Percentiles rank a stretch among this genome's conserved stretches.
phyloP scores from a whole-genome alignment of 2,888 invertebrate species.

The Apamea epomidion region DNA sequence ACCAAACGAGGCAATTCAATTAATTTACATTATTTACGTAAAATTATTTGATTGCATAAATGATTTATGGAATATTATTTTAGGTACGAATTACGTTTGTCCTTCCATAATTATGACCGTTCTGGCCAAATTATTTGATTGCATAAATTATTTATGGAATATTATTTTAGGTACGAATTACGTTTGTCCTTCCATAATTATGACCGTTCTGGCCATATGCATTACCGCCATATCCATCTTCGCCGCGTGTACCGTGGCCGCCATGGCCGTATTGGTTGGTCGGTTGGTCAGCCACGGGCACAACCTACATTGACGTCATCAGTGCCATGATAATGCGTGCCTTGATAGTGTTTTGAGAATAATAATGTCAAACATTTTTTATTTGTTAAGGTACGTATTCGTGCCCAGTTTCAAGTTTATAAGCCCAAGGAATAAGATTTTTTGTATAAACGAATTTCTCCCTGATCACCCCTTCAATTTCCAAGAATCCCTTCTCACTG shows the following conservation, averaged over 20 bases:
- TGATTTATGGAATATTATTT: not conserved
- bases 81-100: not conserved
- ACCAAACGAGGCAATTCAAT: not conserved
- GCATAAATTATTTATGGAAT: not conserved
- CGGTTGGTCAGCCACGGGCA: conserved; percentile 13
- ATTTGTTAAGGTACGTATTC: no score
- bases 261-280: conserved; percentile 8
- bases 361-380: no score
- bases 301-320: conserved; percentile 26
- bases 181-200: not conserved
- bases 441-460: no score
- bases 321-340: not conserved
- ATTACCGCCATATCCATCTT: not conserved
- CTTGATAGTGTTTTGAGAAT: not conserved
- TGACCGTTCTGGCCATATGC: not conserved
- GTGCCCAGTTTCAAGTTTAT: no score
- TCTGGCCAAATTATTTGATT: not conserved
- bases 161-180: not conserved
- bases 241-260: not conserved
- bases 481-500: not conserved
- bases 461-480: no score
- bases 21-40: not conserved
- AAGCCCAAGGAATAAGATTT: no score
- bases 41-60: not conserved
- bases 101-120: not conserved